These are phyloP conservation scores for Girardinus metallicus DNA, from an alignment of 2,797 vertebrate species.

Conservation along the genomic window DNA sequence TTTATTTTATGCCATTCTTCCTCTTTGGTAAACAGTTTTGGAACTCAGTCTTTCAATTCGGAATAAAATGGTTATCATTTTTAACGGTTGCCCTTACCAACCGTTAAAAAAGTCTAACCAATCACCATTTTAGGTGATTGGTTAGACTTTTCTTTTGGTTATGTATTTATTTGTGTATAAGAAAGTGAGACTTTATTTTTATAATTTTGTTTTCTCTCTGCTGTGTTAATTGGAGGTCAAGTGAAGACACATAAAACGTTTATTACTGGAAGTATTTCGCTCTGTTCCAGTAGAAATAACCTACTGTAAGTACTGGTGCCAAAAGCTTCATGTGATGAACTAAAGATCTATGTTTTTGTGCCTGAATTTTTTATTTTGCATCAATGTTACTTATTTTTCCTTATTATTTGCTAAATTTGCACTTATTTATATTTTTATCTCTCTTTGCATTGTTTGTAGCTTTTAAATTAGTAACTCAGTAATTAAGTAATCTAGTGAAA, in stretches of 20 bases:
- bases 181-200: background rate
- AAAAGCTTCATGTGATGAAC: background rate
- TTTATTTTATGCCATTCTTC: constrained; percentile 35
- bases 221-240: background rate
- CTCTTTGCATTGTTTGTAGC: no score
- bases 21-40: constrained; percentile 34
- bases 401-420: background rate
- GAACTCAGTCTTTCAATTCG: constrained; percentile 10
- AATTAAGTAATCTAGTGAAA: no score
- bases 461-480: no score
- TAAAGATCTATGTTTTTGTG: background rate
- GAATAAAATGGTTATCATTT: background rate
- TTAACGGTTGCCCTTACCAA: no score
- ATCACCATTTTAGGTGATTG: background rate
- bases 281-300: background rate
- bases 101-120: no score
- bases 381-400: background rate
- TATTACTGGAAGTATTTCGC: background rate
- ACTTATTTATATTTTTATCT: no score
- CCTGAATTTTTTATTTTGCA: no score
- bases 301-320: background rate
- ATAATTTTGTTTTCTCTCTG: background rate
- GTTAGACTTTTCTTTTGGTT: background rate
- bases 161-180: background rate
- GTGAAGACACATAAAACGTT: background rate